Base-by-base conservation (phyloP, 2,797 vertebrate species). In the Chelidonichthys spinosus region DNA sequence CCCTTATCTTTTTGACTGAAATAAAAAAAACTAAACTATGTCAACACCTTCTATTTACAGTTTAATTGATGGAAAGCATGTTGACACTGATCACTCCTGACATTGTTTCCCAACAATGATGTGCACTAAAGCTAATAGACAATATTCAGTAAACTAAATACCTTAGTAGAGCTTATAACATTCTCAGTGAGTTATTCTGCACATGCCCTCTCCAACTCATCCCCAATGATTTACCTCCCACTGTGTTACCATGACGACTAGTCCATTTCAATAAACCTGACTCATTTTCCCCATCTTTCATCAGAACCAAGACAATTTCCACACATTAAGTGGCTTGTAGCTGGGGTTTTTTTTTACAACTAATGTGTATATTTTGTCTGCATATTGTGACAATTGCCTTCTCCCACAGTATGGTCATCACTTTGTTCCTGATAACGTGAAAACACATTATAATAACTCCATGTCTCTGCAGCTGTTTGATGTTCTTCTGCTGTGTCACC, bases 201-300 rank as follows among this genome's bases (percentile, higher is more conserved):
- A 61, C 37, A 59, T 42, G 25, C 68, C 18, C 58, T 75, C 66
- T 78, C 35, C 50, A 71, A 69, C 54, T 72, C 69, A 46, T 67
- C 55, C 63, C 50, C 40, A 49, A 59, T 17, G 7, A 76, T 69
- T 81, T 53, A 72, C 74, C 44, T 77, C 72, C 68, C 15, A 68
- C 72, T 78, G 65, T 32, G 71, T 87, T 82, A 69, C 76, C 74
- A 78, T 87, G 83, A 65, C 43, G 46, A 82, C 80, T 14, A 25
- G 43, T 74, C 52, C 50, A 56, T 69, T 82, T 83, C 78, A 75
- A 77, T 78, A 74, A 69, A 76, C 65, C 67, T 75, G 55, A 70
- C 55, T 78, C 60, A 77, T 61, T 32, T 60, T 54, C 25, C 39
- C 62, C 35, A 69, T 83, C 49, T 71, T 72, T 82, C 42, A 67